Evolutionary conservation across 2,888 invertebrate genomes (phyloP).

Genomic region (Euzophera pinguis): DNA sequence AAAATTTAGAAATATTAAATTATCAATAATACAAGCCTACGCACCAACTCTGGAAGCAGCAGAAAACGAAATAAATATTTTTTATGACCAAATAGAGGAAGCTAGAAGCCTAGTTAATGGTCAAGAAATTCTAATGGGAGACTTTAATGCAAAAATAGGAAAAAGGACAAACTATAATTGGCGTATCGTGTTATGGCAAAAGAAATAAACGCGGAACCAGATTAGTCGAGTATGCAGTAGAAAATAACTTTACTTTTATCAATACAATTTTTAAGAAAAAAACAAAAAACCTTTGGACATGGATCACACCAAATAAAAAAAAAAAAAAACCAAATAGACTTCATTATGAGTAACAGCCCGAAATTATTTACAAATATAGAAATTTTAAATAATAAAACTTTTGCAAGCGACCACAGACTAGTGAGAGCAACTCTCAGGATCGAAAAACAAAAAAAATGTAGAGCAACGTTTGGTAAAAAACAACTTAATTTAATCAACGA

Average conservation of each 20-base stretch:
- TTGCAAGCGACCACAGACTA: not conserved
- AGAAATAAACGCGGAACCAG: not conserved
- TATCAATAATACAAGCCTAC: not conserved
- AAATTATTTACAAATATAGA: not conserved
- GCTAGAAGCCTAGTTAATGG: not conserved
- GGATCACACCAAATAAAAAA: not conserved
- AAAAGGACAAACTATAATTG: not conserved
- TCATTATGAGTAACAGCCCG: not conserved
- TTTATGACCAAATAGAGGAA: not conserved
- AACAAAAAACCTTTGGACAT: not conserved
- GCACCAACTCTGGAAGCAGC: not conserved
- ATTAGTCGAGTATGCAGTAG: not conserved
- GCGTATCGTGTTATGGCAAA: not conserved
- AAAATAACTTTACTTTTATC: not conserved
- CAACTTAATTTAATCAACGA: not conserved
- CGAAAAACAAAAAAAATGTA: not conserved
- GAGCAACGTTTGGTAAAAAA: not conserved
- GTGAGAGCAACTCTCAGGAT: not conserved
- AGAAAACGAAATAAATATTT: not conserved
- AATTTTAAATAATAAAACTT: not conserved
- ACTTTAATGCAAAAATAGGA: slow-evolving; percentile 1
- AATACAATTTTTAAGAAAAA: not conserved
- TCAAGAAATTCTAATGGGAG: slow-evolving; percentile 1
- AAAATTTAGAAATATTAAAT: not conserved
- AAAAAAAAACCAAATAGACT: not conserved